Base-by-base conservation (phyloP, 2,888 invertebrate genomes). In the Volucella inflata region DNA sequence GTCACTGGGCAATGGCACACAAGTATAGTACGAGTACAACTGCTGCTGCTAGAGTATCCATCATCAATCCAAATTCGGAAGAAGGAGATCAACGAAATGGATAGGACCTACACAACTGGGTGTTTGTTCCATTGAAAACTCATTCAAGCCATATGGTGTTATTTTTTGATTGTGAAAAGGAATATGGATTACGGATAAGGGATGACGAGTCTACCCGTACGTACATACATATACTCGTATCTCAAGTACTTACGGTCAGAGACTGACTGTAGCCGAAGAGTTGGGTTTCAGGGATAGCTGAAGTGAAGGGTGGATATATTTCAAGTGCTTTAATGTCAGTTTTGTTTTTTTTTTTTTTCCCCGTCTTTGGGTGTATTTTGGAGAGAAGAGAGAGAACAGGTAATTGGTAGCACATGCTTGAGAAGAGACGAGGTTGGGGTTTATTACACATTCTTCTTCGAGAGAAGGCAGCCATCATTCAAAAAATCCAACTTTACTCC, bases 141-240 rank as follows among this genome's bases (percentile, higher is more conserved):
- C 85, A 85, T 85, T 81, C 72, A 57, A 51, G 81, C 85, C 85
- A 85, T 85, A 85, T 85, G 85, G 85, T 77, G 84, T 62, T 81
- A 77, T 85, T 72, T 76, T 79, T 67, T 77, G 67, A 74, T 83
- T 74, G 70, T 77, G 70, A 55, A 30, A 48, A 70, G 48, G 62
- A 74, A 68, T 67, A 53, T 6, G 30, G 30, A 30, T 30, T 30
- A 30, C 30, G 30, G 30, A 30, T 30, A 30, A 30, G 30, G 30
- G 30, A 30, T 30, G 4, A 30, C 30, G 30, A 30, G 6, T 30
- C 30, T 6, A 6, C 30, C 6, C 30, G 30, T 30, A 30, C 6
- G 30, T n/a, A n/a, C n/a, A n/a, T n/a, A n/a, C n/a, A n/a, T n/a
- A n/a, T n/a, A n/a, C n/a, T n/a, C 4, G 30, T 70, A 64, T 75